phyloP scores from a whole-genome alignment of 2,888 invertebrate species.

The Agriopis leucophaearia region DNA sequence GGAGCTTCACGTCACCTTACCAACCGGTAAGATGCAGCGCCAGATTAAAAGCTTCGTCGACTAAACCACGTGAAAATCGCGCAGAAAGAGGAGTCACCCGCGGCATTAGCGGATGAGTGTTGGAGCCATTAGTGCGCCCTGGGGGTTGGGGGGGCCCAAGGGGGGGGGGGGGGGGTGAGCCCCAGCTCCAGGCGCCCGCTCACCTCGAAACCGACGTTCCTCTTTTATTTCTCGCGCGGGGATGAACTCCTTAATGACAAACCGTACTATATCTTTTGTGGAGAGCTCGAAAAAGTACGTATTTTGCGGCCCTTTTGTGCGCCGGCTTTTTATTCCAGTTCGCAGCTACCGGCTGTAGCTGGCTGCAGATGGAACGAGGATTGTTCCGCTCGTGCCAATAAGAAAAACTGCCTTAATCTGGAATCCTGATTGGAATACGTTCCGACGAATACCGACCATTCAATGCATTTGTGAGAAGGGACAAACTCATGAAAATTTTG shows the following conservation, averaged over 20 bases:
- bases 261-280: slow-evolving; percentile 87
- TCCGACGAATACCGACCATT: slow-evolving; percentile 42
- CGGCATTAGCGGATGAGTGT: slow-evolving; percentile 87
- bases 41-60: slow-evolving; percentile 84
- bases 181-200: slow-evolving; percentile 55
- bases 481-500: slow-evolving; percentile 35
- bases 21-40: slow-evolving; percentile 76
- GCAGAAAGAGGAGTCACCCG: slow-evolving; percentile 86
- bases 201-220: slow-evolving; percentile 76
- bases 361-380: slow-evolving; percentile 66
- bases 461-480: slow-evolving; percentile 42
- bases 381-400: slow-evolving; percentile 66
- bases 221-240: slow-evolving; percentile 87
- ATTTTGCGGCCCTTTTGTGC: slow-evolving; percentile 86
- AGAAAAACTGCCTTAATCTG: slow-evolving; percentile 69
- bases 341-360: slow-evolving; percentile 58
- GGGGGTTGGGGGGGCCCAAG: not conserved
- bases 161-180: not conserved
- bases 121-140: slow-evolving; percentile 83
- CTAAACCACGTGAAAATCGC: slow-evolving; percentile 86
- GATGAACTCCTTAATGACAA: slow-evolving; percentile 87
- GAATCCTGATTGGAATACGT: slow-evolving; percentile 59
- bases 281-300: slow-evolving; percentile 86
- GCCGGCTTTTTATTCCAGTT: slow-evolving; percentile 79
- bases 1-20: slow-evolving; percentile 62